A percentile compares a stretch with the other conserved stretches of the same genome.
Conservation (phyloP, 2,888 invertebrate genomes). For the Nephrocerus scutellatus region DNA sequence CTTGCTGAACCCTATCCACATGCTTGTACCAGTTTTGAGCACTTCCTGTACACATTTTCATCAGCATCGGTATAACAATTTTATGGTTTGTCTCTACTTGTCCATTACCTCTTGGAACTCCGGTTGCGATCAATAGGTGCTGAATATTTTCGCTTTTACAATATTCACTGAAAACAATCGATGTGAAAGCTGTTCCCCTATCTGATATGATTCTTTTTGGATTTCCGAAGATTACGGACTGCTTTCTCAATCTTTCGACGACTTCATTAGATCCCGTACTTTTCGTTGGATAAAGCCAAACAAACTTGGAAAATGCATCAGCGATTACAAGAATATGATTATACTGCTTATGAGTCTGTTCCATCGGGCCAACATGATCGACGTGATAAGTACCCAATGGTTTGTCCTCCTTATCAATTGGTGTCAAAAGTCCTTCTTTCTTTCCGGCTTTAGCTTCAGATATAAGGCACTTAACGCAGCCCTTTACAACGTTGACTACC, state of each 20-base stretch:
- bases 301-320: conserved; percentile 35
- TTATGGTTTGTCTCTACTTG: conserved; percentile 35
- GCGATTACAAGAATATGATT: conserved; percentile 34
- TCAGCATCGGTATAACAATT: conserved; percentile 31
- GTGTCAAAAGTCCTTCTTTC: conserved; percentile 34
- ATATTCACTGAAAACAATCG: conserved; percentile 30
- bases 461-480: conserved; percentile 14
- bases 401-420: conserved; percentile 29
- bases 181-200: conserved; percentile 38
- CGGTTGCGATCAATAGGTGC: conserved; percentile 30
- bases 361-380: conserved; percentile 36
- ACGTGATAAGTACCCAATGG: conserved; percentile 32
- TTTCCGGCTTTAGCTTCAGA: conserved; percentile 29
- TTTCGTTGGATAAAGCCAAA: conserved; percentile 34
- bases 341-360: conserved; percentile 29
- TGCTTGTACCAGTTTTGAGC: conserved; percentile 30
- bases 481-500: conserved; percentile 1
- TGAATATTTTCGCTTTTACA: conserved; percentile 27
- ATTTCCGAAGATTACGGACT: conserved; percentile 10
- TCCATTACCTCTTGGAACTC: conserved; percentile 34
- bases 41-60: conserved; percentile 32
- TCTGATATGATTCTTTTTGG: conserved; percentile 35
- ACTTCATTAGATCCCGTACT: conserved; percentile 28
- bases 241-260: conserved; percentile 21
- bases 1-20: conserved; percentile 15